Base-by-base conservation (phyloP, 2,888 invertebrate genomes). In the Unio delphinus region DNA sequence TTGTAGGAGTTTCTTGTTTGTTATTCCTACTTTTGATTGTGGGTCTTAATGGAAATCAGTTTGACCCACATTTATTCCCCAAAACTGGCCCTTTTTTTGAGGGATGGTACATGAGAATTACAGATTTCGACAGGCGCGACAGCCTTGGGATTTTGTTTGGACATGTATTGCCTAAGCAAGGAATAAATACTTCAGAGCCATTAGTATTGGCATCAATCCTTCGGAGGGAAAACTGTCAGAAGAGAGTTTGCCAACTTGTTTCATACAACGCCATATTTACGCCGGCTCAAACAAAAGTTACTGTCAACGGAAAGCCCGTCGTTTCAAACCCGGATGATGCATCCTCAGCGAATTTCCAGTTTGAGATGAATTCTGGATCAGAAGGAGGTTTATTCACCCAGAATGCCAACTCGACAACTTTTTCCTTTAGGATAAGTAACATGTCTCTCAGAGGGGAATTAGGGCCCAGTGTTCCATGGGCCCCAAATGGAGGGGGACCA, bases 21-120 rank as follows among this genome's bases (percentile, higher is more conserved):
- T 60, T 70, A 4, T 63, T 15, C n/a, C 26, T 56, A 55, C 20
- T 55, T 28, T 61, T 23, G 15, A 45, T 45, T 6, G 20, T 18
- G 18, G 45, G n/a, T n/a, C 18, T 58, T 23, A 11, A 5, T 60
- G 73, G 74, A 56, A 85, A 81, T 72, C 73, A 81, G 56, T 83
- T 72, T 67, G 80, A 82, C 59, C 84, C 84, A 0, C 85, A 84
- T 70, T 58, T 81, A 7, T 81, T 75, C 63, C 84, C 85, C 1
- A 11, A 60, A 18, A 30, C n/a, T 5, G 85, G 82, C 28, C 81
- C 83, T 2, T 83, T 80, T 68, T 82, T 84, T 61, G 84, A 84
- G 69, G 84, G 82, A 45, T 84, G 84, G 84, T 86, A 85, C 65
- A 64, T 84, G 65, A 70, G 85, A 34, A 67, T 85, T 17, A 72